phyloP scores from a whole-genome alignment of 1,140 invertebrate species.

The Mycetomoellerius zeteki region DNA sequence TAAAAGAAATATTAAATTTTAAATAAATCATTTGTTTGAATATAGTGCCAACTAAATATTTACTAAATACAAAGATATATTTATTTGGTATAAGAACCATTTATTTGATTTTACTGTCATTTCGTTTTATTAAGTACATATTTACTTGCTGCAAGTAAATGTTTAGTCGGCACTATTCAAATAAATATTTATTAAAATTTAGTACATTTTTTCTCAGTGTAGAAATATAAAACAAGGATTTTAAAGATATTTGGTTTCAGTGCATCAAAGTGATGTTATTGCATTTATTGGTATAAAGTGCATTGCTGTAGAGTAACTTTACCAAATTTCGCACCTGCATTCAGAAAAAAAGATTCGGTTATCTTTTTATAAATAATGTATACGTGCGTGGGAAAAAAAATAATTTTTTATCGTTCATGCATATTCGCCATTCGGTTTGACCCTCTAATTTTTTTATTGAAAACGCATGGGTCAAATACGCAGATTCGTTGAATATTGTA shows the following conservation, averaged over 20 bases:
- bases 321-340: not conserved
- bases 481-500: conserved; percentile 15
- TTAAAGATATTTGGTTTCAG: not conserved
- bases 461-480: not conserved
- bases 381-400: not conserved
- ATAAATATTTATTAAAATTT: too few species aligned
- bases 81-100: too few species aligned
- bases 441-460: not conserved
- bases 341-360: not conserved
- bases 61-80: too few species aligned
- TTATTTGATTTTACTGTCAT: too few species aligned
- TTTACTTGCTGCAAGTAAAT: too few species aligned
- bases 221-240: not conserved
- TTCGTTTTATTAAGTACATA: too few species aligned
- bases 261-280: not conserved
- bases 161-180: too few species aligned
- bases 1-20: too few species aligned
- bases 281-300: not conserved
- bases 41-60: too few species aligned
- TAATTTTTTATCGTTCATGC: not conserved
- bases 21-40: too few species aligned
- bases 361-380: not conserved
- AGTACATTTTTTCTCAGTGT: too few species aligned
- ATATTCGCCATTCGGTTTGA: not conserved
- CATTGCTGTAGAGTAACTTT: not conserved